Base-by-base conservation (phyloP, 2,113 vertebrate genomes). In the Coryphaenoides rupestris region DNA sequence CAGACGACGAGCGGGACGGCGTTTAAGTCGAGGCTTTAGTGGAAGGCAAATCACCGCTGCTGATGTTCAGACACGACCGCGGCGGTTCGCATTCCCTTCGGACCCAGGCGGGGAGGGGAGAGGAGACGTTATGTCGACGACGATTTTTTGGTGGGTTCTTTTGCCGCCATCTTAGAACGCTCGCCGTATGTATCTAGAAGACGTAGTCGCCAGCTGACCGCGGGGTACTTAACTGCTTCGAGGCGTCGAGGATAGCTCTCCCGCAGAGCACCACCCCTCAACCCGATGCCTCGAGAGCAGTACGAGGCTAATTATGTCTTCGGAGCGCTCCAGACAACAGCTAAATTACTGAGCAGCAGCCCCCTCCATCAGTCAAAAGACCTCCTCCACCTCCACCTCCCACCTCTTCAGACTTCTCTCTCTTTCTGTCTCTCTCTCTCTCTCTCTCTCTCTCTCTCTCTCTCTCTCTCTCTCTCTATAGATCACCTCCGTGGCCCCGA, bases 301-400 rank as follows among this genome's bases (percentile, higher is more conserved):
- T 65, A 56, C 61, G 17, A 46, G 62, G 58, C 26, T 86, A 78
- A 90, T 85, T 77, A 87, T 81, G 77, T 74, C 83, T 72, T 79
- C 65, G 60, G 33, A 83, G 76, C 77, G 74, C 72, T 70, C 71
- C 75, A 78, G 79, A 74, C 55, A 69, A 76, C 72, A 71, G 73
- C 62, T 66, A 82, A 83, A 84, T 85, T 70, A 87, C 15, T 47
- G 77, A 76, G 74, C 74, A 76, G 74, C 74, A 80, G 81, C 77
- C 58, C 53, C 69, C 58, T 22, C 66, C 63, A 76, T 84, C 60
- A 72, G 72, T 80, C 85, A 84, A 55, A 69, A 62, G 49, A 55
- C 45, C 55, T 40, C 33, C 33, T 10, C 33, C 33, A 40, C 28
- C 5, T 33, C 28, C 28, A 33, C 28, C 28, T 33, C 28, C 28